Evolutionary conservation across 2,888 invertebrate genomes (phyloP).

Genomic region (Agonum fuliginosum): DNA sequence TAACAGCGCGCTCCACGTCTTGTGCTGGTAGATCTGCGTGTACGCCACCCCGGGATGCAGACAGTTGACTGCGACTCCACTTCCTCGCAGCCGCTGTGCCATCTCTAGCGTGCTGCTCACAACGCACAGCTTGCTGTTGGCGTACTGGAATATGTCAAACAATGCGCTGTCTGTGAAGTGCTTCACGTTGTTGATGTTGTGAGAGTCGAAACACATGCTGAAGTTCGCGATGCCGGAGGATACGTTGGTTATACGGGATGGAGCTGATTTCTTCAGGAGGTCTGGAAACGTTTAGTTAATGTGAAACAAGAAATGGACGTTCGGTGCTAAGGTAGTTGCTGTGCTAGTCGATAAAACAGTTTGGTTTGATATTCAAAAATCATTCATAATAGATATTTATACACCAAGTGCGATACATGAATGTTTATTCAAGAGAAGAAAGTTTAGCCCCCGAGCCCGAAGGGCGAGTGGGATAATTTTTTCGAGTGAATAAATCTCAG

Average conservation of each 20-base stretch:
- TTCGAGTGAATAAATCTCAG: too few relatives aligned
- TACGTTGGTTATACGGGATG: slow-evolving; percentile 69
- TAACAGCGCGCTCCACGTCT: too few relatives aligned
- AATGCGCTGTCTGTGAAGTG: not conserved
- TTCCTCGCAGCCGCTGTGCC: slow-evolving; percentile 67
- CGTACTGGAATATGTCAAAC: slow-evolving; percentile 65
- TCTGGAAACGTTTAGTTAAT: slow-evolving; percentile 64
- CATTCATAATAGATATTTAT: too few relatives aligned
- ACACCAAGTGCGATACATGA: too few relatives aligned
- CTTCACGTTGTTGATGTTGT: slow-evolving; percentile 57
- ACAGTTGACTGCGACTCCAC: slow-evolving; percentile 69
- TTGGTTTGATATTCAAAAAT: too few relatives aligned
- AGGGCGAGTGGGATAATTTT: too few relatives aligned
- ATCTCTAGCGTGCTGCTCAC: slow-evolving; percentile 69
- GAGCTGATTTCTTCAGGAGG: slow-evolving; percentile 69
- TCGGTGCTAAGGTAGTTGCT: too few relatives aligned
- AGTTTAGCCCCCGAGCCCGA: too few relatives aligned
- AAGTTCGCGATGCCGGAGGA: slow-evolving; percentile 65
- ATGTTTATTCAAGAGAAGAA: too few relatives aligned
- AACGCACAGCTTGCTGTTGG: slow-evolving; percentile 70
- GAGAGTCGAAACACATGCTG: slow-evolving; percentile 39
- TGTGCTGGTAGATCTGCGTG: slow-evolving; percentile 64
- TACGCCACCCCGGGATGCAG: slow-evolving; percentile 70
- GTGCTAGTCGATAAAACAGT: too few relatives aligned
- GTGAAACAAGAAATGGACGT: not conserved